Evolutionary conservation across 2,113 vertebrate species (phyloP).

Genomic region (Ophthalmolycus amberensis): DNA sequence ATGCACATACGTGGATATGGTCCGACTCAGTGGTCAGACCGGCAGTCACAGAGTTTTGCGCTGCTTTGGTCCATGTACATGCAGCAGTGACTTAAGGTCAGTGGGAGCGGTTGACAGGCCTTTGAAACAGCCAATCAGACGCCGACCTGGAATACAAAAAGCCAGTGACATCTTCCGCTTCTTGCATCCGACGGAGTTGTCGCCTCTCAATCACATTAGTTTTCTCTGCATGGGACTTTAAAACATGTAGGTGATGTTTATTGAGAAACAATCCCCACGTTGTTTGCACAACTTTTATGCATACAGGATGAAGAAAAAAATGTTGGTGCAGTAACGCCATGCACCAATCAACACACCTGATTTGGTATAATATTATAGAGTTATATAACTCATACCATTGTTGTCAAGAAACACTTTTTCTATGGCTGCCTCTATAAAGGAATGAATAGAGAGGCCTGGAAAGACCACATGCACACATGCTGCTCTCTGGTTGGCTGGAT

Average conservation of each 20-base stretch:
- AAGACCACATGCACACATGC: conserved; percentile 4
- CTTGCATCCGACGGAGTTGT: background rate
- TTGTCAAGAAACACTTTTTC: background rate
- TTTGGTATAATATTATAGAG: background rate
- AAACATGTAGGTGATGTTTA: conserved; percentile 4
- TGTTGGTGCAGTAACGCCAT: background rate
- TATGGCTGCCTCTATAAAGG: background rate
- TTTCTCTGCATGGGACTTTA: background rate
- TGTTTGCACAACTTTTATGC: background rate
- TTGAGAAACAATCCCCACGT: background rate
- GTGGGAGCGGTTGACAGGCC: conserved; percentile 49
- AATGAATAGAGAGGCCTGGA: background rate
- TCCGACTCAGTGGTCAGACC: conserved; percentile 17
- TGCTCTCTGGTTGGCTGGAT: conserved; percentile 57
- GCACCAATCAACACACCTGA: conserved; percentile 3
- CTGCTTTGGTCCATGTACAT: conserved; percentile 56
- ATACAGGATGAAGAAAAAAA: background rate
- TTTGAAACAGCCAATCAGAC: conserved; percentile 64
- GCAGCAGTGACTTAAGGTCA: conserved; percentile 70
- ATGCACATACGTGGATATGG: conserved; percentile 47
- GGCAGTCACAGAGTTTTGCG: conserved; percentile 39
- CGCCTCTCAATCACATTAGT: background rate
- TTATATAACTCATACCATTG: background rate
- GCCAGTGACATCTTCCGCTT: conserved; percentile 32
- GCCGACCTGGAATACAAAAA: conserved; percentile 5